A percentile compares a stretch with the other conserved stretches of the same genome.
Conservation (phyloP, 2,797 vertebrate species). For the Dallia pectoralis region DNA sequence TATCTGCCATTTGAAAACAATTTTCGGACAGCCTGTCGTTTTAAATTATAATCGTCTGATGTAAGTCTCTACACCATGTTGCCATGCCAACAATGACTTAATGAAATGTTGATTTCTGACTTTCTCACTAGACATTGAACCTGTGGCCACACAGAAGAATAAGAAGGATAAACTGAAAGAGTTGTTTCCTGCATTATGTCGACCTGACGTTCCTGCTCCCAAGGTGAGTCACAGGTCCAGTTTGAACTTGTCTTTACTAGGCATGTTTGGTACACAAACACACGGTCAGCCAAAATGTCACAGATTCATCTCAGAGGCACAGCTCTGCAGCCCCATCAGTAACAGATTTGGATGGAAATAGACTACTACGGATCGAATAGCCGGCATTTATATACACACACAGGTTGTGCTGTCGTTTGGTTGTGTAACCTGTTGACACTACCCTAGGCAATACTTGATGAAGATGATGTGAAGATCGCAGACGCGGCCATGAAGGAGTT, state of each 20-base stretch:
- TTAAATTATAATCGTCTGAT: no score
- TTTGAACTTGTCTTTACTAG: no score
- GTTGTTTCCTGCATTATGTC: constrained; percentile 90
- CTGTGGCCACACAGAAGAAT: constrained; percentile 73
- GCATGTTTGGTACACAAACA: no score
- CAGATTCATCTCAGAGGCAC: no score
- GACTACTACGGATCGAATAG: neutral
- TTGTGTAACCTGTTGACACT: neutral
- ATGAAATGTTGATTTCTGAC: neutral
- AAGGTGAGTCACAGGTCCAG: no score
- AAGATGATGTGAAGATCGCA: constrained; percentile 95
- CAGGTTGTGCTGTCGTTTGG: neutral
- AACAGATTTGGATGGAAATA: no score
- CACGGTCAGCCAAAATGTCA: no score
- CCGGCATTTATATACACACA: neutral
- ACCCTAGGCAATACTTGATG: constrained; percentile 83
- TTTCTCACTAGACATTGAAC: constrained; percentile 59
- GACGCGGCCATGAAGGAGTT: constrained; percentile 93
- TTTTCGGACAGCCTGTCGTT: no score
- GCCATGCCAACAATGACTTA: neutral
- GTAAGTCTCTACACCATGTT: no score
- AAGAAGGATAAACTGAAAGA: constrained; percentile 91
- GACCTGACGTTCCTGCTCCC: constrained; percentile 81
- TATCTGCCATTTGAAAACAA: no score
- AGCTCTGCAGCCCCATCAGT: no score